Percentiles rank a stretch among this genome's conserved stretches.
Evolutionary conservation across 2,888 invertebrate genomes (phyloP).

Genomic region (Agonopterix arenella): DNA sequence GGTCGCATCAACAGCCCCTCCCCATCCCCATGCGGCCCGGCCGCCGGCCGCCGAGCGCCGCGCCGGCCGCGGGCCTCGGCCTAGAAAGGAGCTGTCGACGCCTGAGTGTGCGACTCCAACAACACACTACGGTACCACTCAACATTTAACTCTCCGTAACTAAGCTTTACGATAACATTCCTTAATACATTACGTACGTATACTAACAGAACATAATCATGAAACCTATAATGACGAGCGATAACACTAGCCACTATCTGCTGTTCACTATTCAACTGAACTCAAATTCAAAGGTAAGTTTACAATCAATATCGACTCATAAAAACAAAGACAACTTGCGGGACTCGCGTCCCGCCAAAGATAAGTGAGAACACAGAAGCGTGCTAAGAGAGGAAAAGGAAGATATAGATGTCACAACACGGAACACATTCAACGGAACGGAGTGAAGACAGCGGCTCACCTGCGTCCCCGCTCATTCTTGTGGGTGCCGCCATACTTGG

Average conservation of each 20-base stretch:
- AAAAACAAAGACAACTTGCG: slow-evolving; percentile 71
- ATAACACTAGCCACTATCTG: slow-evolving; percentile 76
- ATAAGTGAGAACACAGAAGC: slow-evolving; percentile 78
- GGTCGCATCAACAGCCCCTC: background rate
- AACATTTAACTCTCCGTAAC: slow-evolving; percentile 71
- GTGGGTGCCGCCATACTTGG: slow-evolving; percentile 99
- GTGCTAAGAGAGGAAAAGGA: slow-evolving; percentile 77
- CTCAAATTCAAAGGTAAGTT: slow-evolving; percentile 69
- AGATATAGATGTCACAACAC: slow-evolving; percentile 75
- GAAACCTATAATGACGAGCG: slow-evolving; percentile 74
- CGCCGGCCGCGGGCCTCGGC: slow-evolving; percentile 23
- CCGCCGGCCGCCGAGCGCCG: slow-evolving; percentile 22
- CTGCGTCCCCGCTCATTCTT: slow-evolving; percentile 99
- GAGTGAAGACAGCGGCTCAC: slow-evolving; percentile 87
- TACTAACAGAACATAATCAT: slow-evolving; percentile 74
- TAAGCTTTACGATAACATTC: slow-evolving; percentile 74
- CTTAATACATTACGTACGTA: slow-evolving; percentile 60
- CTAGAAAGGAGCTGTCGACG: slow-evolving; percentile 53
- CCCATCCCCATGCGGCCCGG: slow-evolving; percentile 8
- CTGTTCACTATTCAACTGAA: slow-evolving; percentile 73
- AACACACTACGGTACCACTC: slow-evolving; percentile 74
- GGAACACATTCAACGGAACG: slow-evolving; percentile 79
- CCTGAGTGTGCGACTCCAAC: slow-evolving; percentile 61
- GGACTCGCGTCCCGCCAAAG: slow-evolving; percentile 73
- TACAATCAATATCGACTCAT: slow-evolving; percentile 71